These are phyloP conservation scores for Phalacrocorax brasilianus DNA, from an alignment of 2,113 vertebrate species.

Conservation along the genomic window DNA sequence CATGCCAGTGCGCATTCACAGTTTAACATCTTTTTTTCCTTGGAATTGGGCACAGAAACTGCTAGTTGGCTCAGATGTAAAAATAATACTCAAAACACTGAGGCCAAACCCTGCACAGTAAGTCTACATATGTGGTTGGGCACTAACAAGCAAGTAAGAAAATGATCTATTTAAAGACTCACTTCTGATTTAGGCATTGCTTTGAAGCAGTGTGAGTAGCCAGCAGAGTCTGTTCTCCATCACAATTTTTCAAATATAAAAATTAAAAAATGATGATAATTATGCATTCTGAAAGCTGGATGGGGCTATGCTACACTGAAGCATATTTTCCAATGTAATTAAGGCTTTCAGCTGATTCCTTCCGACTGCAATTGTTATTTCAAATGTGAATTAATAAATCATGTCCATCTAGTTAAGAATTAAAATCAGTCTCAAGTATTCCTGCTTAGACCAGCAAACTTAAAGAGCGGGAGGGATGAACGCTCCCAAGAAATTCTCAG, in stretches of 20 bases:
- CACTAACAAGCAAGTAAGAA: slow-evolving; percentile 57
- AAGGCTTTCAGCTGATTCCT: slow-evolving; percentile 85
- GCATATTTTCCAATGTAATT: slow-evolving; percentile 88
- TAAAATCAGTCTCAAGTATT: slow-evolving; percentile 84
- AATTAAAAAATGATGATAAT: slow-evolving; percentile 78
- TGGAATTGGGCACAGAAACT: slow-evolving; percentile 44
- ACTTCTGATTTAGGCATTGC: slow-evolving; percentile 54
- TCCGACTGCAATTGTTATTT: slow-evolving; percentile 93
- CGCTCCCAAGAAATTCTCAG: slow-evolving; percentile 24
- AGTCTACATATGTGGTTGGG: slow-evolving; percentile 3
- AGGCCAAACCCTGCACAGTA: slow-evolving; percentile 35
- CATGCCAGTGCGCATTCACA: slow-evolving; percentile 62
- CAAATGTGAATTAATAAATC: slow-evolving; percentile 94
- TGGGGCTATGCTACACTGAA: slow-evolving; percentile 74
- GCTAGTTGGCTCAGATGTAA: slow-evolving; percentile 42
- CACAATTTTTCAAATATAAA: slow-evolving; percentile 71
- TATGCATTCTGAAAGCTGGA: slow-evolving; percentile 71
- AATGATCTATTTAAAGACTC: slow-evolving; percentile 58
- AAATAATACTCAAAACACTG: slow-evolving; percentile 44
- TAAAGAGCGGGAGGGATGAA: slow-evolving; percentile 43
- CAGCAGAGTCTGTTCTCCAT: slow-evolving; percentile 57
- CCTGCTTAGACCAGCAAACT: slow-evolving; percentile 72
- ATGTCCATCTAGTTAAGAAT: slow-evolving; percentile 89
- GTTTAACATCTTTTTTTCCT: slow-evolving; percentile 44
- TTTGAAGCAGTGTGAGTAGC: slow-evolving; percentile 56